phyloP scores from a whole-genome alignment of 2,797 vertebrate species.

The Anas bernieri region DNA sequence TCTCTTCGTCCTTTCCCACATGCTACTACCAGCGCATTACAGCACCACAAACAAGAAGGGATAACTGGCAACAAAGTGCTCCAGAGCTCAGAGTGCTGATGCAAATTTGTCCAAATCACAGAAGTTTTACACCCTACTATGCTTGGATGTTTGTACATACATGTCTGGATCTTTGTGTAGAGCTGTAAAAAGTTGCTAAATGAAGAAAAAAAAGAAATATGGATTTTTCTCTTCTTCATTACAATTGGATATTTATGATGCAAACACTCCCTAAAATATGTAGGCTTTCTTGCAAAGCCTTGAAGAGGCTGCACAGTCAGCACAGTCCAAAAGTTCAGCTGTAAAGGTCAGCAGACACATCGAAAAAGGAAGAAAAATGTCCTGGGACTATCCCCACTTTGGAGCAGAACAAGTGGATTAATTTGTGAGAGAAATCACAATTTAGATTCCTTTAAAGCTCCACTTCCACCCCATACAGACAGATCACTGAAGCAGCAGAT shows the following conservation, averaged over 20 bases:
- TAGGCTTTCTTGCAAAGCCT: neutral
- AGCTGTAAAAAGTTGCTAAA: neutral
- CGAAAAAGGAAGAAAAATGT: slow-evolving; percentile 17
- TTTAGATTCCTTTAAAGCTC: neutral
- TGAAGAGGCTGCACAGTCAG: slow-evolving; percentile 2
- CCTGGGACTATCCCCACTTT: neutral
- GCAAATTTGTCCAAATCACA: neutral
- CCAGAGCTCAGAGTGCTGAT: neutral
- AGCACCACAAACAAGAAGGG: neutral
- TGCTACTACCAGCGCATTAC: neutral
- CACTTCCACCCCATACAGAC: neutral
- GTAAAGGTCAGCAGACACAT: neutral
- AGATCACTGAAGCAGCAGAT: neutral
- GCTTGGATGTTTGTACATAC: neutral
- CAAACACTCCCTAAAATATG: neutral
- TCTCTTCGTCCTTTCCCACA: slow-evolving; percentile 14
- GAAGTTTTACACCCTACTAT: neutral
- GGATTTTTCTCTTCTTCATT: slow-evolving; percentile 5
- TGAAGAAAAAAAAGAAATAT: neutral
- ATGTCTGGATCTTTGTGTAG: neutral
- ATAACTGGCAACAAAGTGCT: neutral
- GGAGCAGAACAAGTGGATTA: neutral
- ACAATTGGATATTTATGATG: neutral
- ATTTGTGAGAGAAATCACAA: neutral
- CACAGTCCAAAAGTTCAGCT: neutral